A percentile compares a stretch with the other conserved stretches of the same genome.
Conservation (phyloP, 2,888 invertebrate species). For the Lithophane socia region DNA sequence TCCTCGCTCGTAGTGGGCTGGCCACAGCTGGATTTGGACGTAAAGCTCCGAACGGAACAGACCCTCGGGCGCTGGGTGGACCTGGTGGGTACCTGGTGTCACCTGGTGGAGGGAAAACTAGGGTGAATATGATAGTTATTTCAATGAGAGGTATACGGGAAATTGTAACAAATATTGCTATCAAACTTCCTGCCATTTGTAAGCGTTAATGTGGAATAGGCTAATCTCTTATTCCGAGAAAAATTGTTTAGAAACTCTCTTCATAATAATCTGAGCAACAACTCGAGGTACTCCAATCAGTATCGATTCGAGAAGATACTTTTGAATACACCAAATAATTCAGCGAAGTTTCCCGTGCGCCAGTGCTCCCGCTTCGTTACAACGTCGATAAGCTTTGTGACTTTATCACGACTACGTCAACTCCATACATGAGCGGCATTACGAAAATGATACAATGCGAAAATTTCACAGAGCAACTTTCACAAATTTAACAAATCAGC, state of each 20-base stretch:
- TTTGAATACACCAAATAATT: slow-evolving; percentile 50
- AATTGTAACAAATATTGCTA: slow-evolving; percentile 1
- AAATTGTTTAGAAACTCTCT: slow-evolving; percentile 17
- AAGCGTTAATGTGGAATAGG: not conserved
- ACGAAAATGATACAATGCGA: slow-evolving; percentile 53
- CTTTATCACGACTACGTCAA: slow-evolving; percentile 48
- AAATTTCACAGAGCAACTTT: slow-evolving; percentile 44
- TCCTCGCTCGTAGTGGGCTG: slow-evolving; percentile 92
- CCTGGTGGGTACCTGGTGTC: slow-evolving; percentile 84
- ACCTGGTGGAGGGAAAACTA: slow-evolving; percentile 75
- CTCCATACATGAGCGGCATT: slow-evolving; percentile 41
- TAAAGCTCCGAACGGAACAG: slow-evolving; percentile 91
- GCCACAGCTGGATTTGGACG: slow-evolving; percentile 91
- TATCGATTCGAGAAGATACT: slow-evolving; percentile 47
- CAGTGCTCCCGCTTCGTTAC: slow-evolving; percentile 35
- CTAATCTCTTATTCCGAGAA: not conserved
- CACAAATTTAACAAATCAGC: slow-evolving; percentile 54
- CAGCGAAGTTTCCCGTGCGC: slow-evolving; percentile 33
- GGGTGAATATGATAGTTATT: slow-evolving; percentile 37
- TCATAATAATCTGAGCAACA: slow-evolving; percentile 30
- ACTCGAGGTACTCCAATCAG: slow-evolving; percentile 37
- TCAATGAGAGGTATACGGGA: slow-evolving; percentile 11
- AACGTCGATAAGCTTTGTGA: slow-evolving; percentile 50
- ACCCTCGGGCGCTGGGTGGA: slow-evolving; percentile 86
- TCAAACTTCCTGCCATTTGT: not conserved